These are phyloP conservation scores for Drosophila ochracea DNA, from an alignment of 2,888 invertebrate species.

Conservation along the genomic window DNA sequence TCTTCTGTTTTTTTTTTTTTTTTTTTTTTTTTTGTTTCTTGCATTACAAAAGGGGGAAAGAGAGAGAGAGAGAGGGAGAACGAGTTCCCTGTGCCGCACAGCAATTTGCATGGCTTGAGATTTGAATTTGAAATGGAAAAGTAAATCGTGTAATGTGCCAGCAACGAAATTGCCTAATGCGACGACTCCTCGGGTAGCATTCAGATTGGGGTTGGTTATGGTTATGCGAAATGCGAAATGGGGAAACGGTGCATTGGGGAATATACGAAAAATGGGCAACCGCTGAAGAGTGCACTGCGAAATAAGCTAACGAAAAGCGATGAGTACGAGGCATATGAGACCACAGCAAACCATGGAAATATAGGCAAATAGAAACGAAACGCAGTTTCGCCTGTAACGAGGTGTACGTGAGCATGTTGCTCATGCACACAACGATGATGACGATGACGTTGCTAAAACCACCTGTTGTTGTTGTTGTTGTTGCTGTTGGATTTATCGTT, in stretches of 20 bases:
- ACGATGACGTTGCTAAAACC: conserved; percentile 55
- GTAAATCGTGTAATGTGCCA: conserved; percentile 79
- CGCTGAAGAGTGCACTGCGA: conserved; percentile 73
- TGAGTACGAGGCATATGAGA: conserved; percentile 70
- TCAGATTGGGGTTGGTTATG: conserved; percentile 17
- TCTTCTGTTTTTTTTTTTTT: conserved; percentile 5
- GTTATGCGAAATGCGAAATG: conserved; percentile 12
- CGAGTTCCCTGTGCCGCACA: conserved; percentile 47
- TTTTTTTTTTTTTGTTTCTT: neutral
- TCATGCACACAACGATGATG: conserved; percentile 31
- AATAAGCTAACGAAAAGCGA: conserved; percentile 72
- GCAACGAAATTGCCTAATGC: conserved; percentile 80
- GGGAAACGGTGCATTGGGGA: conserved; percentile 3
- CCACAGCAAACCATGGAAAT: conserved; percentile 1
- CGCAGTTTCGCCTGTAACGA: conserved; percentile 55
- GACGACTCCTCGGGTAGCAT: conserved; percentile 38
- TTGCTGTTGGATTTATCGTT: neutral
- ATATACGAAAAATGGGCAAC: conserved; percentile 37
- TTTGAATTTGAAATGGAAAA: conserved; percentile 77
- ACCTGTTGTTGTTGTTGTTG: conserved; percentile 60
- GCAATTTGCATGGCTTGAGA: conserved; percentile 79
- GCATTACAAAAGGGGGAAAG: conserved; percentile 9
- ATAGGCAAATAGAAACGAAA: conserved; percentile 11
- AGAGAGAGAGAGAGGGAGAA: too few species aligned
- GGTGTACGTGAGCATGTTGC: conserved; percentile 67